Evolutionary conservation across 2,113 vertebrate species (phyloP).

Genomic region (Cromileptes altivelis): DNA sequence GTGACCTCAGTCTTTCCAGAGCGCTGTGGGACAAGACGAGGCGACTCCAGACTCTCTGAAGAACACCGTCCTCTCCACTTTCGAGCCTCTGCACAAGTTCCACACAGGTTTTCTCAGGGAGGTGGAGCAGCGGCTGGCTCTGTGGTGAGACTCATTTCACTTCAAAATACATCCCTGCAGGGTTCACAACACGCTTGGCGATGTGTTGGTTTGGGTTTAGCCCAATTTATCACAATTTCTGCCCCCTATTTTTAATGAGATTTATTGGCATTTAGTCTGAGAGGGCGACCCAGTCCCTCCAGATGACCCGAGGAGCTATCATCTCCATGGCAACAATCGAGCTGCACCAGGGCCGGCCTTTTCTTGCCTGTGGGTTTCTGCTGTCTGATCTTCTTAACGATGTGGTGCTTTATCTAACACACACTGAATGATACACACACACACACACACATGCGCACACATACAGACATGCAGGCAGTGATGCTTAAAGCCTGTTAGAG

Average conservation of each 20-base stretch:
- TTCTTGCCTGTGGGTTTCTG: constrained; percentile 64
- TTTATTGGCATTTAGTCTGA: constrained; percentile 52
- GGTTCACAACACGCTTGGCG: background rate
- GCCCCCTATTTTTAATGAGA: constrained; percentile 22
- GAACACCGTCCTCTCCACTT: constrained; percentile 90
- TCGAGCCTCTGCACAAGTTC: constrained; percentile 96
- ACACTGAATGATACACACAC: constrained; percentile 25
- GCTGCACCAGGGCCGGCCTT: constrained; percentile 55
- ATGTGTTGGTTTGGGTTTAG: constrained; percentile 11
- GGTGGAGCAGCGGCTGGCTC: constrained; percentile 94
- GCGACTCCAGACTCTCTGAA: constrained; percentile 91
- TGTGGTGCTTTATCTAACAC: constrained; percentile 52
- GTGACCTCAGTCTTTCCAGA: constrained; percentile 91
- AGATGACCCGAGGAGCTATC: constrained; percentile 63
- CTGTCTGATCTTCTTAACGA: constrained; percentile 74
- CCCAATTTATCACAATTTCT: constrained; percentile 25
- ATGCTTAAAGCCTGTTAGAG: constrained; percentile 41
- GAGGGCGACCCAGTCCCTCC: constrained; percentile 38
- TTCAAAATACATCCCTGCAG: background rate
- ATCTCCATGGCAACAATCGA: constrained; percentile 77
- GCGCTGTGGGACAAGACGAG: constrained; percentile 89
- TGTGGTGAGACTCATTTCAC: constrained; percentile 89
- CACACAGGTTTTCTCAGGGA: constrained; percentile 97
- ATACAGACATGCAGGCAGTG: constrained; percentile 18
- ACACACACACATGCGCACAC: background rate